Conservation (phyloP, 2,113 vertebrate genomes). For the Helogale parvula region DNA sequence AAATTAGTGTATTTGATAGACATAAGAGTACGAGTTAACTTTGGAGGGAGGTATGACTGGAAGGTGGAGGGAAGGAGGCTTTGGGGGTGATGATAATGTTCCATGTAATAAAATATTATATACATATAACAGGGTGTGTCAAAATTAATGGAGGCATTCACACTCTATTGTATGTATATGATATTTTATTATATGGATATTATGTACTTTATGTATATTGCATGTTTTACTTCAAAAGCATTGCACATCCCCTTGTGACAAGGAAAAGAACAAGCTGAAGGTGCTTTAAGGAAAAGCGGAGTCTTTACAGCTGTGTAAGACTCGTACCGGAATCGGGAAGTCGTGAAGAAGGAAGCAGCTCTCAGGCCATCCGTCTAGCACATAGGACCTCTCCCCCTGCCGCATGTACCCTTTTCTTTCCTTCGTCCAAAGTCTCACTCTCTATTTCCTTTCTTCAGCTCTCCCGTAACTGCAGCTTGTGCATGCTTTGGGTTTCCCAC, state of each 20-base stretch:
- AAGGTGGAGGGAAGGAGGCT: not conserved
- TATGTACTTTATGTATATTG: not conserved
- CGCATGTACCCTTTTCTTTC: no score
- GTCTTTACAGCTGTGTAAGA: not conserved
- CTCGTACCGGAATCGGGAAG: not conserved
- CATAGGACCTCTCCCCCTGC: not conserved
- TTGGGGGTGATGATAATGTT: not conserved
- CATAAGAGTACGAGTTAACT: not conserved
- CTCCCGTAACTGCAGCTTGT: not conserved
- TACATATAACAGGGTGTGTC: no score
- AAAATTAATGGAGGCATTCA: not conserved
- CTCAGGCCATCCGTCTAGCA: not conserved
- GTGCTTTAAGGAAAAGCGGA: not conserved
- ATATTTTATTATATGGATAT: not conserved
- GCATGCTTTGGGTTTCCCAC: not conserved
- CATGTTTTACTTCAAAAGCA: not conserved
- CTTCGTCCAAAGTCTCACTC: not conserved
- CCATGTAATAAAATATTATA: no score
- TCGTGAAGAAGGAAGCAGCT: not conserved
- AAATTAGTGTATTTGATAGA: not conserved
- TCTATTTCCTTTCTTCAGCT: no score
- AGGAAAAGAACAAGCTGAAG: not conserved
- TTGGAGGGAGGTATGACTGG: not conserved
- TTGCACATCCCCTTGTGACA: not conserved
- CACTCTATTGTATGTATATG: not conserved